Base-by-base conservation (phyloP, 2,888 invertebrate genomes). In the Ellobium chinense region DNA sequence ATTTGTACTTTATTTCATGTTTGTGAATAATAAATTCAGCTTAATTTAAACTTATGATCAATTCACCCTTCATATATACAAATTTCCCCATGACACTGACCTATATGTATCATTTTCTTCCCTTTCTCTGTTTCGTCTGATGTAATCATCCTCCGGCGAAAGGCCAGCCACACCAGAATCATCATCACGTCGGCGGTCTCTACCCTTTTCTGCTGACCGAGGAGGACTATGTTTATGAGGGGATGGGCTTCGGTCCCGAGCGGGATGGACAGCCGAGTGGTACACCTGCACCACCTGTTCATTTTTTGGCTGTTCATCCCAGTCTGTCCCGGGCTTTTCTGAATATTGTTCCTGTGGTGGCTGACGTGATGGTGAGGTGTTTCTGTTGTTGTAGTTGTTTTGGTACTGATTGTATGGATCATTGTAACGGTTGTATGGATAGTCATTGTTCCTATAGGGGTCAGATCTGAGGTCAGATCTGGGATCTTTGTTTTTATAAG, bases 81-180 rank as follows among this genome's bases (percentile, higher is more conserved):
- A n/a, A n/a, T n/a, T n/a, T n/a, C n/a, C n/a, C n/a, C n/a, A n/a
- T n/a, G n/a, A n/a, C n/a, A n/a, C n/a, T n/a, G n/a, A 21, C 60
- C 39, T 2, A 14, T 9, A 62, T 37, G 29, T 56, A 9, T 76
- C 56, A 73, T 81, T 46, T 21, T 81, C 66, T 31, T 78, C 69
- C 29, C 56, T 58, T 31, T 78, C 69, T 29, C 56, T 46, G 27
- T 62, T 73, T 5, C 36, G 46, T 14, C 29, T 66, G 27, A 68
- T 85, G 84, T 87, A 85, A 24, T 86, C 86, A 58, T 87, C 85
- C 18, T 89, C 90, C n/a, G 89, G 88, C 54, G 88, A 85, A 78
- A 88, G 81, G 62, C 87, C 89, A 82, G 89, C 88, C 85, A 89
- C 87, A 83, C 89, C 89, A 78, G 88, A 89, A 84, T 90, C 90